phyloP scores from a whole-genome alignment of 1,140 invertebrate genomes.

The Bacillus rossius region DNA sequence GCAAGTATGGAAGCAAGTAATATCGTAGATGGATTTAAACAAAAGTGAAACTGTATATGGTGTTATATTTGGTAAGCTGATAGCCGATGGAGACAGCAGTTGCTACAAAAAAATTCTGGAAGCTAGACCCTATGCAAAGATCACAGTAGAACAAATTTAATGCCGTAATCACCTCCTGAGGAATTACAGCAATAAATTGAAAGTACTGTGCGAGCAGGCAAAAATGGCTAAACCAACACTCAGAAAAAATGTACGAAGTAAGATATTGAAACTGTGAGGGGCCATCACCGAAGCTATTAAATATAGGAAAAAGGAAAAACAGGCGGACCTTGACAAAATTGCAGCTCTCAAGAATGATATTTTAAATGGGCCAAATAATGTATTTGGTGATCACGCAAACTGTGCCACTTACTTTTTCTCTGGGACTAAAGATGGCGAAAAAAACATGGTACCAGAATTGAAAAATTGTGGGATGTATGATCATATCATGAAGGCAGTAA shows the following conservation, averaged over 20 bases:
- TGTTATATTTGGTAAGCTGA: constrained; percentile 28
- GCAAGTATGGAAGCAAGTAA: constrained; percentile 31
- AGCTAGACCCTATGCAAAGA: constrained; percentile 18
- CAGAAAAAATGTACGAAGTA: background rate
- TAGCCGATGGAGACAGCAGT: constrained; percentile 35
- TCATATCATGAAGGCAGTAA: constrained; percentile 13
- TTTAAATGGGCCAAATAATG: background rate
- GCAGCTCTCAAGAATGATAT: constrained; percentile 1
- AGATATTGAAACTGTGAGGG: background rate
- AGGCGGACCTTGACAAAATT: background rate
- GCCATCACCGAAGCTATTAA: background rate
- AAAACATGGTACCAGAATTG: constrained; percentile 12
- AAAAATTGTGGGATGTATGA: constrained; percentile 11
- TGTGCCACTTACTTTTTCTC: constrained; percentile 3
- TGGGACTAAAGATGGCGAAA: background rate
- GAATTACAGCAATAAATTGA: constrained; percentile 16
- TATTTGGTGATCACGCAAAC: constrained; percentile 1
- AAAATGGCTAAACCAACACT: background rate
- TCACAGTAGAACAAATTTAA: constrained; percentile 29
- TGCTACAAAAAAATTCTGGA: constrained; percentile 25
- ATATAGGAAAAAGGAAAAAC: background rate
- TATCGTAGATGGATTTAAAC: constrained; percentile 27
- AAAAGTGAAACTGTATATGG: constrained; percentile 24
- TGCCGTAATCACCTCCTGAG: constrained; percentile 22
- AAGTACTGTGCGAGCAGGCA: background rate